phyloP scores from a whole-genome alignment of 2,113 vertebrate species.

The Psittacus erithacus region DNA sequence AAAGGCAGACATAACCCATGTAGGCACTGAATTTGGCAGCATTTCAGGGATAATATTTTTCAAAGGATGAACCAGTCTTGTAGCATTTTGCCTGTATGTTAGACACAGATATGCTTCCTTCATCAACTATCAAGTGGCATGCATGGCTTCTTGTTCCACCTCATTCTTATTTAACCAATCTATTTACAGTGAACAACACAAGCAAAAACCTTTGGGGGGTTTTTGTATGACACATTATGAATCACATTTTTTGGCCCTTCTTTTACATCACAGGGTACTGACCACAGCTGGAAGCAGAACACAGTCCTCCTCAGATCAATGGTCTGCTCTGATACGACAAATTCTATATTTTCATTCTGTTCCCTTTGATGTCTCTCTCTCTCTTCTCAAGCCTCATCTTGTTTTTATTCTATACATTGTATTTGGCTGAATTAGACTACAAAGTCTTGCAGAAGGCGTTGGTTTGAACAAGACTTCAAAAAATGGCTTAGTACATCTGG shows the following conservation, averaged over 20 bases:
- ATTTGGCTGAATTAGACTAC: constrained; percentile 62
- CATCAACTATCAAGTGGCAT: neutral
- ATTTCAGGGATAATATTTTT: neutral
- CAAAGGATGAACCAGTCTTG: neutral
- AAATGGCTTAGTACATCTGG: constrained; percentile 56
- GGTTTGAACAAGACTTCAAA: constrained; percentile 53
- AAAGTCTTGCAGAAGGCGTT: constrained; percentile 48
- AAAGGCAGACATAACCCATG: neutral
- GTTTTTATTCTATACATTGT: constrained; percentile 60
- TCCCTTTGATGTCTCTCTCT: constrained; percentile 56
- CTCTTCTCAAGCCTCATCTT: constrained; percentile 59
- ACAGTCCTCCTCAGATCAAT: constrained; percentile 38
- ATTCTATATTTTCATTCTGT: constrained; percentile 53
- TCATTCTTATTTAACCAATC: constrained; percentile 11
- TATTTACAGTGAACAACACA: constrained; percentile 5
- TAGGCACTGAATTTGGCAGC: neutral
- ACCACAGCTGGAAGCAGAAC: constrained; percentile 55
- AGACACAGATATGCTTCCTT: neutral
- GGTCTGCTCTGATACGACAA: constrained; percentile 52
- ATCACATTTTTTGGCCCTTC: constrained; percentile 15
- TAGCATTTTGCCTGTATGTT: neutral
- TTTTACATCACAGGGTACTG: constrained; percentile 24
- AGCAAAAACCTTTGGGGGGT: neutral
- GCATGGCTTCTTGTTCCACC: neutral
- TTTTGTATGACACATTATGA: constrained; percentile 3